These are phyloP conservation scores for Lepidocyrtoides sp. DNA, from an alignment of 2,888 invertebrate genomes.

Conservation along the genomic window DNA sequence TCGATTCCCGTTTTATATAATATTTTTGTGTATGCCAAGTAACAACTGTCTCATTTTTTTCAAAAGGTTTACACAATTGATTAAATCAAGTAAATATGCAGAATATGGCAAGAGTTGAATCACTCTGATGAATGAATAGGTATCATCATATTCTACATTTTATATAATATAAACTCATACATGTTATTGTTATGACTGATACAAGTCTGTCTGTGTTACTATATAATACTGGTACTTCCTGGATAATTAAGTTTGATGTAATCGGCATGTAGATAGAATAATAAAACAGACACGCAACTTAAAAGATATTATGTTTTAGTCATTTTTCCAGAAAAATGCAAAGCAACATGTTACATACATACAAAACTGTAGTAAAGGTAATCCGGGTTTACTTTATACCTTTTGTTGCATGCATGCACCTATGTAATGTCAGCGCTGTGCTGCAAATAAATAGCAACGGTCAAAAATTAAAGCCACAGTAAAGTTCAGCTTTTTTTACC, in stretches of 20 bases:
- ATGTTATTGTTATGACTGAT: neutral
- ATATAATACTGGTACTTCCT: slow-evolving; percentile 58
- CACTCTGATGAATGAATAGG: neutral
- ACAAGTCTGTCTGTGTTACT: neutral
- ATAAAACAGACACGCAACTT: slow-evolving; percentile 42
- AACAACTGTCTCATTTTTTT: neutral
- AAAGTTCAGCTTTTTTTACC: no score
- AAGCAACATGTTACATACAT: neutral
- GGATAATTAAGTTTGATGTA: slow-evolving; percentile 68
- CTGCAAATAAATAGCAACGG: no score
- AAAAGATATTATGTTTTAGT: slow-evolving; percentile 32
- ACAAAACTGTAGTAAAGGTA: no score
- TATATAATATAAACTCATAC: neutral
- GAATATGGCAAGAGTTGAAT: neutral
- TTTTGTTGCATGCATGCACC: no score
- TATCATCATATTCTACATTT: neutral
- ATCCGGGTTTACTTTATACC: neutral
- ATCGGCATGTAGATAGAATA: slow-evolving; percentile 44
- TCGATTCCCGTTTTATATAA: neutral
- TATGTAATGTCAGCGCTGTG: no score
- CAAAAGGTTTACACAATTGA: neutral
- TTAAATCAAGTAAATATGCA: neutral
- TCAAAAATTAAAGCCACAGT: no score
- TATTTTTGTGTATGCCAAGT: neutral
- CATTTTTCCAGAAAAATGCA: neutral